Conservation (phyloP, 2,797 vertebrate species). For the Rousettus madagascariensis region DNA sequence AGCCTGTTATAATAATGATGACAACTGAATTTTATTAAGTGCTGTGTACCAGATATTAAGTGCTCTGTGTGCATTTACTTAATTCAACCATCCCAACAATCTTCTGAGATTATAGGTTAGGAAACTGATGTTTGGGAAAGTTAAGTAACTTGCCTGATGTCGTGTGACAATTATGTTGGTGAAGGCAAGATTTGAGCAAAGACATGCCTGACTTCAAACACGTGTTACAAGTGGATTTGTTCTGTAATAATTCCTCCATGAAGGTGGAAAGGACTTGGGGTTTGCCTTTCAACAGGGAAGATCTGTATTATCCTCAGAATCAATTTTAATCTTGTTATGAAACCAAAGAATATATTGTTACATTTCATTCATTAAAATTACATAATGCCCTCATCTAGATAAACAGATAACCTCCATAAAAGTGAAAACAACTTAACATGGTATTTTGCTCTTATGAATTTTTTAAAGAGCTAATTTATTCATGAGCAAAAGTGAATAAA, state of each 20-base stretch:
- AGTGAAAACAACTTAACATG: constrained; percentile 65
- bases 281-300: constrained; percentile 31
- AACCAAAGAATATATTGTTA: constrained; percentile 74
- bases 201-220: not conserved
- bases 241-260: not conserved
- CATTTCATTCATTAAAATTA: constrained; percentile 79
- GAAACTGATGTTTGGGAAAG: not conserved
- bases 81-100: constrained; percentile 28
- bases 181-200: not conserved
- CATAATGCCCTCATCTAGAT: constrained; percentile 62
- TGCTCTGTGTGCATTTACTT: not conserved
- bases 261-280: not conserved
- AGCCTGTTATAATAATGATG: not conserved
- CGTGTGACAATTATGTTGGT: not conserved
- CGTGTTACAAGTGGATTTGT: not conserved
- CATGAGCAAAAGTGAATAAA: constrained; percentile 79
- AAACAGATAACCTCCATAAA: constrained; percentile 75
- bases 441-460: constrained; percentile 78
- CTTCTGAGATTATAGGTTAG: constrained; percentile 19
- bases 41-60: not conserved
- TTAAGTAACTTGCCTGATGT: not conserved
- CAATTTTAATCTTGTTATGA: constrained; percentile 72
- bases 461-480: constrained; percentile 80
- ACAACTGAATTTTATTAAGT: not conserved
- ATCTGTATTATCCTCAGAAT: constrained; percentile 45